phyloP scores from a whole-genome alignment of 2,113 vertebrate genomes.

The Myrmophylax atrothorax region DNA sequence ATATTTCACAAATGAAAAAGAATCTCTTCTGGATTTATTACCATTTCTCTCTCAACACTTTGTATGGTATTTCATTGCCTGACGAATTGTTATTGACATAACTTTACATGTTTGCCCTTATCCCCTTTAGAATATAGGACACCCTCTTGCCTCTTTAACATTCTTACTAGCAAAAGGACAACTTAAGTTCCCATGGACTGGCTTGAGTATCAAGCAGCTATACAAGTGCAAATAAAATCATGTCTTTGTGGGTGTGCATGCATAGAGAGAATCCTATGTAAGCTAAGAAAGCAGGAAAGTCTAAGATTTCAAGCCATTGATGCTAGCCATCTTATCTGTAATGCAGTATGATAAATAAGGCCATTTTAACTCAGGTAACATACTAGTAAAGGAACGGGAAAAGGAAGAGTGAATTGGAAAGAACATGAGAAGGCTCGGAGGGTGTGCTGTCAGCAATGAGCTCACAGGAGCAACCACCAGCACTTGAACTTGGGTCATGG shows the following conservation, averaged over 20 bases:
- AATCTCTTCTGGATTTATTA: not conserved
- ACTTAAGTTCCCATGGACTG: slow-evolving; percentile 16
- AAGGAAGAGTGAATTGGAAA: not conserved
- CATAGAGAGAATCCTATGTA: not conserved
- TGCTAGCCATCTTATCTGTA: not conserved
- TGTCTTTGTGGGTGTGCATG: not conserved
- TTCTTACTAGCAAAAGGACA: not conserved
- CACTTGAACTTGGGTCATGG: not conserved
- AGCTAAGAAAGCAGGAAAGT: not conserved
- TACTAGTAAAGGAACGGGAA: not conserved
- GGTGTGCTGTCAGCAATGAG: not conserved
- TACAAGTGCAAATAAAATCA: slow-evolving; percentile 8
- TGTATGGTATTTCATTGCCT: slow-evolving; percentile 9
- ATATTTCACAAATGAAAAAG: not conserved
- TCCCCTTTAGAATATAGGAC: not conserved
- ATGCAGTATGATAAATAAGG: not conserved
- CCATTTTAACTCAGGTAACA: not conserved
- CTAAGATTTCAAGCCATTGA: not conserved
- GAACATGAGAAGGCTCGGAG: not conserved
- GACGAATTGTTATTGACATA: slow-evolving; percentile 30
- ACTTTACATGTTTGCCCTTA: slow-evolving; percentile 23
- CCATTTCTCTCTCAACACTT: not conserved
- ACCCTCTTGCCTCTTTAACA: not conserved
- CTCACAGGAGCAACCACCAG: not conserved
- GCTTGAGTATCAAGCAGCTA: slow-evolving; percentile 40